A percentile compares a stretch with the other conserved stretches of the same genome.
Conservation (phyloP, 1,140 invertebrate genomes). For the Lucilia cuprina region DNA sequence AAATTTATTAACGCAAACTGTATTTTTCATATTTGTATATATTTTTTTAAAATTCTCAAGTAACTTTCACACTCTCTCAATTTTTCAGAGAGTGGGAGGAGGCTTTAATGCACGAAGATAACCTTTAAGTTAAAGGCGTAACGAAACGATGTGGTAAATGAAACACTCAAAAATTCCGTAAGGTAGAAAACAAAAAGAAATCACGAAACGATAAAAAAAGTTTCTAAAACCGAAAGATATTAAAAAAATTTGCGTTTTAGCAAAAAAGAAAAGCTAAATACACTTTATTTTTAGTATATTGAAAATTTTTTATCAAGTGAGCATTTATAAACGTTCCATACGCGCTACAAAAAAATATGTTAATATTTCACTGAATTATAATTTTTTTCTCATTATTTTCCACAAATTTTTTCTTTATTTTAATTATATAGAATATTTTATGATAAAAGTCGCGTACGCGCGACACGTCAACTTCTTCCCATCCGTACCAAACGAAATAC, state of each 20-base stretch:
- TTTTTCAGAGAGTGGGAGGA: slow-evolving; percentile 22
- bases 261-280: background rate
- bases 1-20: background rate
- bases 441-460: slow-evolving; percentile 37
- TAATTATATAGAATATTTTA: slow-evolving; percentile 28
- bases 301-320: background rate
- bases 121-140: slow-evolving; percentile 33
- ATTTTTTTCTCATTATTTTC: slow-evolving; percentile 40
- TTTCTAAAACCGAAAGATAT: background rate
- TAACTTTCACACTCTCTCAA: background rate
- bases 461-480: slow-evolving; percentile 38
- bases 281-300: background rate
- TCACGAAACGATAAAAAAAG: background rate
- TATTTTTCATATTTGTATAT: background rate
- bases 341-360: background rate
- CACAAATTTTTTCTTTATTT: slow-evolving; percentile 38
- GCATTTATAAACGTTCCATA: background rate
- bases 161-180: slow-evolving; percentile 31
- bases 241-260: background rate
- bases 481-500: slow-evolving; percentile 61
- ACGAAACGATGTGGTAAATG: slow-evolving; percentile 1
- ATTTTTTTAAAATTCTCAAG: background rate
- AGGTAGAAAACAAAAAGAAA: background rate
- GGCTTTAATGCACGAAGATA: slow-evolving; percentile 21
- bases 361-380: slow-evolving; percentile 5